Evolutionary conservation across 2,113 vertebrate species (phyloP).

Genomic region (Orthonyx spaldingii): DNA sequence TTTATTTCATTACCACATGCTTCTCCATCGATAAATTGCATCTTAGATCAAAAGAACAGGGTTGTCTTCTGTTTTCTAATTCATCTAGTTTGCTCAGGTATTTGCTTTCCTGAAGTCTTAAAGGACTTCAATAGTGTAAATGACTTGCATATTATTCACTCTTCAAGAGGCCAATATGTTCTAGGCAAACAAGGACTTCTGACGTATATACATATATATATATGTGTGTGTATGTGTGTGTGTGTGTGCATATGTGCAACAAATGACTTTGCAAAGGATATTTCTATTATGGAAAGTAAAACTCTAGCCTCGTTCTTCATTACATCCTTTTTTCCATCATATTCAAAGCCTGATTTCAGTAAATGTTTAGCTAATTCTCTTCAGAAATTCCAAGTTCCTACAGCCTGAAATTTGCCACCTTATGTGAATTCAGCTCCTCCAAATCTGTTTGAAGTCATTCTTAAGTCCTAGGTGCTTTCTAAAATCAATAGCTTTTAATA

Average conservation of each 20-base stretch:
- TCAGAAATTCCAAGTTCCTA: not conserved
- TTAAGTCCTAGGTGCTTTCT: not conserved
- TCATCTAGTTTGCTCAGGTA: not conserved
- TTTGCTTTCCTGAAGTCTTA: not conserved
- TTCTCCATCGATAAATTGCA: not conserved
- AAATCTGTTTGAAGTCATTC: not conserved
- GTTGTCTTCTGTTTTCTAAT: not conserved
- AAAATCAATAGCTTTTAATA: not conserved
- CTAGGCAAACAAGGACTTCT: not conserved
- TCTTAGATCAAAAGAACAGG: not conserved
- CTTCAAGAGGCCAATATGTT: not conserved
- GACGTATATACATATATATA: accelerated
- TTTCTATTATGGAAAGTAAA: not conserved
- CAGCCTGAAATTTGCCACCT: not conserved
- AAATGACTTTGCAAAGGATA: not conserved
- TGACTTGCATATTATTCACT: not conserved
- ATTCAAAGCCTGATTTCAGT: not conserved
- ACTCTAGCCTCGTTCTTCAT: not conserved
- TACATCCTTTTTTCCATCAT: not conserved
- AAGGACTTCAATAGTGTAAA: not conserved
- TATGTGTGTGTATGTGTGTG: not conserved
- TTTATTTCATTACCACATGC: not conserved
- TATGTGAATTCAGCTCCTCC: not conserved
- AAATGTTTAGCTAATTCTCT: not conserved
- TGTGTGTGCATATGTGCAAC: not conserved